Percentiles rank a stretch among this genome's conserved stretches.
These are phyloP conservation scores for Toxotes jaculatrix DNA, from an alignment of 2,113 vertebrate species.

Conservation along the genomic window DNA sequence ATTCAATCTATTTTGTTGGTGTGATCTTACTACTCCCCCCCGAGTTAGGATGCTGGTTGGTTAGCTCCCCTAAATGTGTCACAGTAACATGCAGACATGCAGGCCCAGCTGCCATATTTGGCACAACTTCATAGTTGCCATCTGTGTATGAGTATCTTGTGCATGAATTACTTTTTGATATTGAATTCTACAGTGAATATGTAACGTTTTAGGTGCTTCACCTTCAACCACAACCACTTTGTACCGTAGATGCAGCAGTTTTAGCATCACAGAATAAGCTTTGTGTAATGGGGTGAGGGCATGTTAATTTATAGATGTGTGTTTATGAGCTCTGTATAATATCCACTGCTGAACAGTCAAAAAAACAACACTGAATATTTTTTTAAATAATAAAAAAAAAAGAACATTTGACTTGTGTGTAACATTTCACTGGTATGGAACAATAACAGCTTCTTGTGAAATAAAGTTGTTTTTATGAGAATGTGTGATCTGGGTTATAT, in stretches of 20 bases:
- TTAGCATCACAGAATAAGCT: background rate
- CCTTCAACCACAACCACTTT: background rate
- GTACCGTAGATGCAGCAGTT: background rate
- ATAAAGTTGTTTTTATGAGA: background rate
- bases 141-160: background rate
- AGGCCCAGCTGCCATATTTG: background rate
- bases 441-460: background rate
- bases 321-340: background rate
- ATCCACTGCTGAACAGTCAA: background rate
- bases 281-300: background rate
- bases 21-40: background rate
- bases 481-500: background rate
- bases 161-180: background rate
- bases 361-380: background rate
- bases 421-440: background rate
- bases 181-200: slow-evolving; percentile 1
- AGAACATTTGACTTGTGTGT: background rate
- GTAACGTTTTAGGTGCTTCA: slow-evolving; percentile 5
- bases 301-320: background rate
- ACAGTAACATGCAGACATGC: background rate
- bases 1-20: background rate
- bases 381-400: background rate
- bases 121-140: background rate
- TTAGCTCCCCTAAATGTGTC: background rate
- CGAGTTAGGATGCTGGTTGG: no score